Evolutionary conservation across 2,113 vertebrate species (phyloP), one percentile per base, ranked within the genome.

Genomic region (Notarius quadriscutis): DNA sequence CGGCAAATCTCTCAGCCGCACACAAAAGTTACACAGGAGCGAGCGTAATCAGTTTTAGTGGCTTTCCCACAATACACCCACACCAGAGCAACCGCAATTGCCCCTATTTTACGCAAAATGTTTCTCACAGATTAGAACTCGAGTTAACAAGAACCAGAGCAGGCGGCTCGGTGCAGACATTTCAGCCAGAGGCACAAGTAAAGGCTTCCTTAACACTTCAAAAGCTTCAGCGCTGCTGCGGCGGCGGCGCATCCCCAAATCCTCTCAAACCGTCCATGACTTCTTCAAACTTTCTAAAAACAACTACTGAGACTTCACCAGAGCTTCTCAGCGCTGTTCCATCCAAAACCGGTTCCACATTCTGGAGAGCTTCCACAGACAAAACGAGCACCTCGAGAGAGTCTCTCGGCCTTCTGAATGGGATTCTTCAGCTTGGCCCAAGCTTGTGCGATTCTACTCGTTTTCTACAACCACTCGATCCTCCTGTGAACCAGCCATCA

Each of bases 121-220:
- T 48, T 81, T 41, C 79, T 58, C 79, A 10, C 9, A 11, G 57
- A 81, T 81, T 11, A 80, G n/a, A 30, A 15, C 53, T 55, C 14
- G n/a, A 17, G 5, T 80, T 80, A 80, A 60, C 17, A 30, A 80
- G 79, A 62, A 62, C 30, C 79, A 62, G 57, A 81, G 57, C 79
- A 41, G 34, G 25, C 5, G 7, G 1, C 7, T 57, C 4, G 12
- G 50, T 27, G 30, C 55, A 18, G 55, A 79, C 0, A 6, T 8
- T 78, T 78, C n/a, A 27, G 12, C 20, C 22, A 7, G 2, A 41
- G 30, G 27, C 11, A 69, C n/a, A 34, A 6, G 1, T 30, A 50
- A 48, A 75, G 15, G 9, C 0, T 11, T 17, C 7, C 50, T 53
- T 51, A n/a, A 53, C 27, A 34, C 27, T 27, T 27, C 10, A 69